Base-by-base conservation (phyloP, 1,140 invertebrate genomes). In the Drosophila watanabei region DNA sequence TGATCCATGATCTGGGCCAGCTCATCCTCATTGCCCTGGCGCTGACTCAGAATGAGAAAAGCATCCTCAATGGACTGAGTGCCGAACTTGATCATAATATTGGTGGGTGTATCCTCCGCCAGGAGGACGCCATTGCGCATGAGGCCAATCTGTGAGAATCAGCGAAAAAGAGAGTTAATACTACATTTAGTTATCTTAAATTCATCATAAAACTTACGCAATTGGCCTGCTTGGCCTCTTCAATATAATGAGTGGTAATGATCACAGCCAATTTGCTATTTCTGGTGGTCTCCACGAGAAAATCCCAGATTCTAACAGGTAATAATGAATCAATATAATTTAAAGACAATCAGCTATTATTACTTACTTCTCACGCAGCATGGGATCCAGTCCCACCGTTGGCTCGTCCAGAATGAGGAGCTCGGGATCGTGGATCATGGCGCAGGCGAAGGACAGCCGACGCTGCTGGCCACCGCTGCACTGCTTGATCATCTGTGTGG, bases 221-320 rank as follows among this genome's bases (percentile, higher is more conserved):
- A 93, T 98, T 94, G 14, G 97, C 97, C 91, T 98, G 96, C 85
- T 96, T 95, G 2, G 97, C 96, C 94, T 99, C 98, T 91, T 99
- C 98, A 48, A 99, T 98, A 85, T 99, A 99, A 94, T 99, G 98
- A 13, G 98, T 99, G 0, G 98, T 99, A 48, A 99, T 98, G 45
- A 99, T 96, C 33, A 97, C 95, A 1, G 96, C 95, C 43, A 95
- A 96, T 18, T 95, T 95, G 30, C 95, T 94, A 68, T 95, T 95
- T 70, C 94, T 93, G 13, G 97, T 96, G 13, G 98, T 94, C 61
- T 96, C 95, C 1, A 97, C 94, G 24, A 99, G 94, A 91, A 97
- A 96, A 35, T 97, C 95, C 98, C 98, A 99, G 82, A 99, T 99
- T 75, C 97, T 46, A 2, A 2, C 0, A 2, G 2, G 43, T 20